Evolutionary conservation across 2,113 vertebrate species (phyloP).

Genomic region (Gobius niger): DNA sequence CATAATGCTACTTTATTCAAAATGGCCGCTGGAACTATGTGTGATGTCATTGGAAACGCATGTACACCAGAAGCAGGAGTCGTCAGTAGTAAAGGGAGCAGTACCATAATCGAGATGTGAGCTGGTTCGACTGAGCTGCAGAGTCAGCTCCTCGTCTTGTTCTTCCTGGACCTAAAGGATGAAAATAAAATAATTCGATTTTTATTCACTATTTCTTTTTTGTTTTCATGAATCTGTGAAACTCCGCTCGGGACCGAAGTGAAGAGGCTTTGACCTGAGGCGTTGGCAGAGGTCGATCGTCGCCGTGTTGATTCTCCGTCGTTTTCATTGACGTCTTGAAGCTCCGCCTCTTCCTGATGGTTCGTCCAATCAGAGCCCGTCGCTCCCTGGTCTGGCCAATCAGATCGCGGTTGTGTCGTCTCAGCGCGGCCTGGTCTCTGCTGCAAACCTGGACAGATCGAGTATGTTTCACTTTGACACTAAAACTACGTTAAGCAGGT

Average conservation of each 20-base stretch:
- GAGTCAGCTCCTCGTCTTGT: not conserved
- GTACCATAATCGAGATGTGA: not conserved
- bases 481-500: too few relatives aligned
- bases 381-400: not conserved
- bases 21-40: too few relatives aligned
- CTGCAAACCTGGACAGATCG: constrained; percentile 88
- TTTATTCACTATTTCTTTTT: too few relatives aligned
- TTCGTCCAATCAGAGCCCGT: constrained; percentile 74
- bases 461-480: too few relatives aligned
- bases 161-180: not conserved
- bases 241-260: too few relatives aligned
- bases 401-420: constrained; percentile 73
- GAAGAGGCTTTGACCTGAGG: not conserved
- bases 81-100: not conserved
- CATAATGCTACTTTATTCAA: too few relatives aligned
- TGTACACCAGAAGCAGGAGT: not conserved
- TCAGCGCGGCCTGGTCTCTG: constrained; percentile 82
- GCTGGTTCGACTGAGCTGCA: not conserved
- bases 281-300: not conserved
- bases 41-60: too few relatives aligned
- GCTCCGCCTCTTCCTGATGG: constrained; percentile 74
- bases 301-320: constrained; percentile 58
- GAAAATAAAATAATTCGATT: not conserved
- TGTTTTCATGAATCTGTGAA: not conserved
- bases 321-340: constrained; percentile 87